phyloP scores from a whole-genome alignment of 2,113 vertebrate genomes.

The Lagopus muta region DNA sequence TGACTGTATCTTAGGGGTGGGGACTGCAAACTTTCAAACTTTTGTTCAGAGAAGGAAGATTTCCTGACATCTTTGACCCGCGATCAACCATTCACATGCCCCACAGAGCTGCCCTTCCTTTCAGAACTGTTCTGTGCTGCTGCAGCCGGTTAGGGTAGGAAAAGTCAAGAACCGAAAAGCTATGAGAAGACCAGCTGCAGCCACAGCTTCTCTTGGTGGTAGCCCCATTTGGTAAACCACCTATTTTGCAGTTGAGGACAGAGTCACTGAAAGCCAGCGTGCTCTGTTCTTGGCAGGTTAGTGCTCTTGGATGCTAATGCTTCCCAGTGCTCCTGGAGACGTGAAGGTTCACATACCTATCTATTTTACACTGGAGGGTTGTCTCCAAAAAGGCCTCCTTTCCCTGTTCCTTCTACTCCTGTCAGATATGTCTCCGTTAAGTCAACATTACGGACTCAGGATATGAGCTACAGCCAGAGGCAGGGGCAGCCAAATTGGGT shows the following conservation, averaged over 20 bases:
- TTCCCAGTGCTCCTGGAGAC: background rate
- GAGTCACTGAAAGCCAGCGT: background rate
- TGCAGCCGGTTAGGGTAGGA: background rate
- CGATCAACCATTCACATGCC: background rate
- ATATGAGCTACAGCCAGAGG: slow-evolving; percentile 13
- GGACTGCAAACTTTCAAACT: background rate
- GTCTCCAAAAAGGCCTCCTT: background rate
- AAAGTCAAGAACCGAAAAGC: background rate
- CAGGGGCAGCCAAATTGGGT: background rate
- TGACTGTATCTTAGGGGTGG: background rate
- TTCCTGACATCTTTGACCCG: background rate
- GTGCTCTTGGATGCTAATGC: background rate
- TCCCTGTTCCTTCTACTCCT: background rate
- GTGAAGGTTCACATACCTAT: background rate
- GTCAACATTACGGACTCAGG: background rate
- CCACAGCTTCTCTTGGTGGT: background rate
- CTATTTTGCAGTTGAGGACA: background rate
- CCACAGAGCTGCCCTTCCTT: background rate
- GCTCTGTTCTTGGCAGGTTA: background rate
- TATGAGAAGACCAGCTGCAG: background rate
- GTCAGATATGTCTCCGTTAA: slow-evolving; percentile 15
- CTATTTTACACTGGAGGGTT: background rate
- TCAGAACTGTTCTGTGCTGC: background rate
- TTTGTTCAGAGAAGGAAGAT: background rate
- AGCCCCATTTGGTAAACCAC: background rate